Evolutionary conservation across 1,140 invertebrate genomes (phyloP).

Genomic region (Amphibalanus amphitrite): DNA sequence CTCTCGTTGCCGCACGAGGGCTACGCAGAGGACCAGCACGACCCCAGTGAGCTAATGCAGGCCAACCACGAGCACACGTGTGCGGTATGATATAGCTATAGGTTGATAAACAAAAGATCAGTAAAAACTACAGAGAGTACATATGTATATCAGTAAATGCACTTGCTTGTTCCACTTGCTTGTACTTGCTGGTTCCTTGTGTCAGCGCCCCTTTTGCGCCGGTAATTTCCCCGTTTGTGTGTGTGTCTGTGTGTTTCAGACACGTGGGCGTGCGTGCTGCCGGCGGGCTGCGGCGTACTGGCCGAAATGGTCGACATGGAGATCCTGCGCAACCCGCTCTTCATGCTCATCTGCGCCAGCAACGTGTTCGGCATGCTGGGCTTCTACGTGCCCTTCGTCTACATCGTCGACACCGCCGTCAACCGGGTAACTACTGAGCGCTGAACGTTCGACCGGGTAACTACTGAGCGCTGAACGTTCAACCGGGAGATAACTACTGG

Average conservation of each 20-base stretch:
- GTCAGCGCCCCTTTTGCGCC: no score
- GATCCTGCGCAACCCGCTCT: slow-evolving; percentile 73
- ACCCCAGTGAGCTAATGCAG: not conserved
- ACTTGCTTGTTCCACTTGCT: no score
- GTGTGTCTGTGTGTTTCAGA: not conserved
- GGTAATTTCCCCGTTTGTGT: no score
- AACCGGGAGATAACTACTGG: no score
- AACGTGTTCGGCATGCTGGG: slow-evolving; percentile 90
- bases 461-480: no score
- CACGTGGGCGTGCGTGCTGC: not conserved
- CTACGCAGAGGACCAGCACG: not conserved
- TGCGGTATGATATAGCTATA: no score
- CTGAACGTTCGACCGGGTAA: no score
- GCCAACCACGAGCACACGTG: no score
- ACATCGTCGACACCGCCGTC: slow-evolving; percentile 31
- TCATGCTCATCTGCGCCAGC: slow-evolving; percentile 79
- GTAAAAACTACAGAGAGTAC: no score
- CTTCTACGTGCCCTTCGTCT: slow-evolving; percentile 88
- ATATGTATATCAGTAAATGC: no score
- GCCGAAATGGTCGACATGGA: slow-evolving; percentile 87
- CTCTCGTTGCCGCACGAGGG: not conserved
- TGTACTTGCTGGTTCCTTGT: no score
- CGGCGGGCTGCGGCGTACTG: slow-evolving; percentile 57
- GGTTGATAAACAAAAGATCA: no score
- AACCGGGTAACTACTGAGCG: not conserved